phyloP scores from a whole-genome alignment of 2,797 vertebrate species.

The Acanthurus tractus region DNA sequence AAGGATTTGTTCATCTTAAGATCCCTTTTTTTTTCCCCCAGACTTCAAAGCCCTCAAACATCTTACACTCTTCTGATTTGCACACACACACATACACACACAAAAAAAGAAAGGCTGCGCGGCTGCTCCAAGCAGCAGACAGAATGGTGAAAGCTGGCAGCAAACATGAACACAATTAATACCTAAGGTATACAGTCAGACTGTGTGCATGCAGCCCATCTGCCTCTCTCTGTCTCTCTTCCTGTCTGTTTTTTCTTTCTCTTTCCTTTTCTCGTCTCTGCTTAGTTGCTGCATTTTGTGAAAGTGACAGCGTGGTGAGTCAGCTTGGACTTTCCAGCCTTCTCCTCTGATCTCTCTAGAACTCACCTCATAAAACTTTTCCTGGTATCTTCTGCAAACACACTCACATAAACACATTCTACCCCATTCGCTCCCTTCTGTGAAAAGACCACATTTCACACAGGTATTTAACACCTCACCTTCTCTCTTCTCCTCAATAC shows the following conservation, averaged over 20 bases:
- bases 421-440: slow-evolving; percentile 33
- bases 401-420: slow-evolving; percentile 35
- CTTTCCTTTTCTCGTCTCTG: slow-evolving; percentile 4
- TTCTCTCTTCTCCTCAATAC: slow-evolving; percentile 52
- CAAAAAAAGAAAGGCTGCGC: slow-evolving; percentile 22
- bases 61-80: slow-evolving; percentile 72
- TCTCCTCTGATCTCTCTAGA: slow-evolving; percentile 68
- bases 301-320: slow-evolving; percentile 77
- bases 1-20: slow-evolving; percentile 77
- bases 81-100: too few species aligned
- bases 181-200: slow-evolving; percentile 39
- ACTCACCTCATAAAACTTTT: slow-evolving; percentile 59
- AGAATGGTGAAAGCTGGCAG: slow-evolving; percentile 68
- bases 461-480: slow-evolving; percentile 67
- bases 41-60: slow-evolving; percentile 81
- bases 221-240: slow-evolving; percentile 23
- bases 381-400: slow-evolving; percentile 57
- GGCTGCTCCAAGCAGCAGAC: slow-evolving; percentile 54
- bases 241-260: slow-evolving; percentile 22
- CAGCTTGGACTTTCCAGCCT: slow-evolving; percentile 79
- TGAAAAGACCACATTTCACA: slow-evolving; percentile 58
- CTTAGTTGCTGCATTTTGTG: slow-evolving; percentile 38
- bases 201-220: slow-evolving; percentile 17
- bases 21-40: slow-evolving; percentile 66
- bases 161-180: slow-evolving; percentile 65